Evolutionary conservation across 1,140 invertebrate species (phyloP), one percentile per base, ranked within the genome.

Genomic region (Pseudomyrmex cubaensis): DNA sequence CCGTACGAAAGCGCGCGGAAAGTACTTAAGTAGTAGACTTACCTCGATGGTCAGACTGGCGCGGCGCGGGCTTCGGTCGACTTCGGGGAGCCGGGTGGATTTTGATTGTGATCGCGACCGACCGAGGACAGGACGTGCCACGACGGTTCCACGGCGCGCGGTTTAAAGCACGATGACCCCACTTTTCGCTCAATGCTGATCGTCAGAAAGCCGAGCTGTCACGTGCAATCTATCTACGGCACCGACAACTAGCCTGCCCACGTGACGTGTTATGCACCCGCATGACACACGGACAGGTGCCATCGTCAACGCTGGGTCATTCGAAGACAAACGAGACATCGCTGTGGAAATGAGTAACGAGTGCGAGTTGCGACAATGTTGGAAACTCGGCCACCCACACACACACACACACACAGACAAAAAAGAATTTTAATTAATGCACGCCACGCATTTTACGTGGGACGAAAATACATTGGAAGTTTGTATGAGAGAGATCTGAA

Each of bases 211-310:
- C 61, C 85, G 61, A 75, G 82, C 62, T 84, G 86, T 87, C 87
- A 88, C 87, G 87, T 88, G 86, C 83, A 76, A 82, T 77, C 83
- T 73, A 54, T 57, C 56, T 72, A 78, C 74, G 69, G 35, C 77
- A 76, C 57, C 82, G 82, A 87, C 85, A 80, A 77, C 83, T 63
- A 72, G 59, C 44, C 64, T 57, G 56, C 70, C 86, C 87, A 85
- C 87, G 86, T 87, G 86, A 88, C 75, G 64, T 82, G 86, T 88
- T 87, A 85, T 85, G 86, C 77, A 76, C 87, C 87, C 87, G 87
- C 87, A 88, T 88, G 86, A 85, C 74, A 87, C 75, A 82, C 75
- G 70, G 80, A 52, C 87, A 88, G 86, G 87, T 88, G 86, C 87
- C 85, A 87, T 87, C 80, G 76, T 87, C 72, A 75, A 75, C 52